Evolutionary conservation across 2,113 vertebrate genomes (phyloP).

Genomic region (Lontra canadensis): DNA sequence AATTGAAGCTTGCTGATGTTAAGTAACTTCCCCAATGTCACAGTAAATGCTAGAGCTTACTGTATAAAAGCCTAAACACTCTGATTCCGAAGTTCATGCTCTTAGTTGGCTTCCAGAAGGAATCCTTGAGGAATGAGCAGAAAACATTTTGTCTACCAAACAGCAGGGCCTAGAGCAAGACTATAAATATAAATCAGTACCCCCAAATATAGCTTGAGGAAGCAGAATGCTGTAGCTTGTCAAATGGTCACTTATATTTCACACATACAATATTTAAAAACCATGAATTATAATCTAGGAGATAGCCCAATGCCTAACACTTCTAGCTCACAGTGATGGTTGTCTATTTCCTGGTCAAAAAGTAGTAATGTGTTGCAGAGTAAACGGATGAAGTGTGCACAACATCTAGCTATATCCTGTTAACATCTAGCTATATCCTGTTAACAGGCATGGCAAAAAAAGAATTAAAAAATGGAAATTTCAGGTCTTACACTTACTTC

Average conservation of each 20-base stretch:
- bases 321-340: slow-evolving; percentile 69
- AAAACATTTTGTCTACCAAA: neutral
- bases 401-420: slow-evolving; percentile 66
- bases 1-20: neutral
- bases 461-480: slow-evolving; percentile 74
- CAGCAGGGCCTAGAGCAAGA: slow-evolving; percentile 40
- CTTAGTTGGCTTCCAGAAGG: neutral
- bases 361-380: slow-evolving; percentile 79
- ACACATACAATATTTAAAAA: slow-evolving; percentile 79
- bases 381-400: slow-evolving; percentile 75
- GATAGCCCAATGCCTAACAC: slow-evolving; percentile 72
- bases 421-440: slow-evolving; percentile 70
- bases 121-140: slow-evolving; percentile 43
- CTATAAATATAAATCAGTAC: slow-evolving; percentile 71
- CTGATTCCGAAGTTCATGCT: neutral
- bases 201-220: slow-evolving; percentile 73
- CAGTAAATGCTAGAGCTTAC: neutral
- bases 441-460: slow-evolving; percentile 78
- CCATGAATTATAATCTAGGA: slow-evolving; percentile 60
- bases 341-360: slow-evolving; percentile 78
- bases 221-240: slow-evolving; percentile 66
- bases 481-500: slow-evolving; percentile 77
- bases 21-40: neutral
- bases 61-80: neutral
- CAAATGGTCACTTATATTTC: slow-evolving; percentile 79